phyloP scores from a whole-genome alignment of 2,113 vertebrate species.

The Cygnus atratus region DNA sequence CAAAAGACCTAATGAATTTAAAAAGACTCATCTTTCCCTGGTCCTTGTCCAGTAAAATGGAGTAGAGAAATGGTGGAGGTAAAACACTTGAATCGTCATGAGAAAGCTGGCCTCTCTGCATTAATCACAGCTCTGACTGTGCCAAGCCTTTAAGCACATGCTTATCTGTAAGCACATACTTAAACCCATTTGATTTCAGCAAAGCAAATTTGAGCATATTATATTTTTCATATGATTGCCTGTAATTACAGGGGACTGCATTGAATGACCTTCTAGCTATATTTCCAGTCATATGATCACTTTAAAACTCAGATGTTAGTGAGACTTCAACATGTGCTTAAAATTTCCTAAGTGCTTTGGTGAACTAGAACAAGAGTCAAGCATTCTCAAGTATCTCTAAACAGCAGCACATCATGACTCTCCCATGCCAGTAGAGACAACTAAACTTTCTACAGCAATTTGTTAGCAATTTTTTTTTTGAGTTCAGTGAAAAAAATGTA shows the following conservation, averaged over 20 bases:
- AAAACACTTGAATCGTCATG: slow-evolving; percentile 28
- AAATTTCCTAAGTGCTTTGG: slow-evolving; percentile 55
- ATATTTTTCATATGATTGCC: slow-evolving; percentile 67
- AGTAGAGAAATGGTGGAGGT: slow-evolving; percentile 1
- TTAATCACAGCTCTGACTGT: slow-evolving; percentile 35
- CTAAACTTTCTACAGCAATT: slow-evolving; percentile 1
- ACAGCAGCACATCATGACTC: slow-evolving; percentile 14
- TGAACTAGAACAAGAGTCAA: slow-evolving; percentile 50
- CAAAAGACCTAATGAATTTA: not conserved
- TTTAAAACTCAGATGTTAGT: slow-evolving; percentile 61
- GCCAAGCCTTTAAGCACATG: slow-evolving; percentile 57
- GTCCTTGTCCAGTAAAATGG: not conserved
- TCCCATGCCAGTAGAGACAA: not conserved
- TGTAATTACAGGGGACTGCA: slow-evolving; percentile 58
- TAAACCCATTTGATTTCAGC: slow-evolving; percentile 65
- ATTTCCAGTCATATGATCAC: slow-evolving; percentile 64
- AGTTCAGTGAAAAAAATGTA: not conserved
- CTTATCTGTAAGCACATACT: slow-evolving; percentile 68
- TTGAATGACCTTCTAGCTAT: slow-evolving; percentile 59
- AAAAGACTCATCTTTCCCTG: not conserved
- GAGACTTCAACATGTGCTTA: slow-evolving; percentile 52
- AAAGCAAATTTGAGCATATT: slow-evolving; percentile 67
- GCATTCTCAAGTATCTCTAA: slow-evolving; percentile 18
- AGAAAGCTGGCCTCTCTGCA: slow-evolving; percentile 11
- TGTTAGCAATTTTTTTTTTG: not conserved